Percentiles rank a stretch among this genome's conserved stretches.
Evolutionary conservation across 2,113 vertebrate species (phyloP).

Genomic region (Gambusia affinis): DNA sequence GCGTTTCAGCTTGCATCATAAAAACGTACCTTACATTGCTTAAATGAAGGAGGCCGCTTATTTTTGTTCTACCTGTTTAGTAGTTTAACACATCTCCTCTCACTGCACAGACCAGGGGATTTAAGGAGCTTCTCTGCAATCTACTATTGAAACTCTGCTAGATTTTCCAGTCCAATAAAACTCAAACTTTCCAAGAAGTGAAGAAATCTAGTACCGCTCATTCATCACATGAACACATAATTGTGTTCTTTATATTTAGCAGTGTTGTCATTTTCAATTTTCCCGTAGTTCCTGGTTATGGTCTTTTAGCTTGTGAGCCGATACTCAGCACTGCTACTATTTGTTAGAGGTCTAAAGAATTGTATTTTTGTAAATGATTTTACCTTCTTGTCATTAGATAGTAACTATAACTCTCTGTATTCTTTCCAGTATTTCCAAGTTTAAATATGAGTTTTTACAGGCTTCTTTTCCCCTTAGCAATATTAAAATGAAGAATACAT

Average conservation of each 20-base stretch:
- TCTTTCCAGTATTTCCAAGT: too few relatives aligned
- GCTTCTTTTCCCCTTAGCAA: too few relatives aligned
- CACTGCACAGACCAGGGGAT: neutral
- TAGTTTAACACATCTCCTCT: neutral
- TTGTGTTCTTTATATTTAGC: too few relatives aligned
- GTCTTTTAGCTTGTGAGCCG: constrained; percentile 21
- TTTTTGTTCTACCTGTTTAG: constrained; percentile 3
- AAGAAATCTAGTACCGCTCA: constrained; percentile 19
- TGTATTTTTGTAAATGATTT: constrained; percentile 83
- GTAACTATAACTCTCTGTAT: too few relatives aligned
- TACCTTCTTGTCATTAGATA: constrained; percentile 31
- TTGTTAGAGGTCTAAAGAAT: constrained; percentile 75
- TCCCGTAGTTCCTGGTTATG: constrained; percentile 12
- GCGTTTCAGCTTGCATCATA: constrained; percentile 1
- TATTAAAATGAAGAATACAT: too few relatives aligned
- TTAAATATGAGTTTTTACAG: too few relatives aligned
- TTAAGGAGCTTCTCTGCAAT: neutral
- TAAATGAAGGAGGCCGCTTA: neutral
- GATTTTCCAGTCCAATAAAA: too few relatives aligned
- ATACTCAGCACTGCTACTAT: constrained; percentile 65
- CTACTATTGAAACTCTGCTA: too few relatives aligned
- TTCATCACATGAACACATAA: neutral
- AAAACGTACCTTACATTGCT: constrained; percentile 3
- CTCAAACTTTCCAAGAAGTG: neutral
- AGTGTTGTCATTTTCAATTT: constrained; percentile 28